phyloP scores from a whole-genome alignment of 2,888 invertebrate species.

The Drosophila diplacantha region DNA sequence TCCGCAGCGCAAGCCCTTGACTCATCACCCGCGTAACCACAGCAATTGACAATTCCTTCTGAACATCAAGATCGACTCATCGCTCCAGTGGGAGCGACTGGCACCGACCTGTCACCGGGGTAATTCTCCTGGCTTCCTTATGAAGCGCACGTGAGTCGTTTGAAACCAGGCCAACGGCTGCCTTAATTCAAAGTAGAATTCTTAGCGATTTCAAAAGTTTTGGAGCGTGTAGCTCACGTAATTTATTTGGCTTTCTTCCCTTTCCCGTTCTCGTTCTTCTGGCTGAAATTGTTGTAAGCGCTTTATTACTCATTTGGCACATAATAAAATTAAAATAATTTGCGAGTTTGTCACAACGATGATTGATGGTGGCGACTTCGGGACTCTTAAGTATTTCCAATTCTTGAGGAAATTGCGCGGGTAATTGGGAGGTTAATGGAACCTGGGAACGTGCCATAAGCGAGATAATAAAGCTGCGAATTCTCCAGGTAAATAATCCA shows the following conservation, averaged over 20 bases:
- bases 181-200: constrained; percentile 12
- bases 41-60: not conserved
- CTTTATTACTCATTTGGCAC: constrained; percentile 48
- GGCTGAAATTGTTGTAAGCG: constrained; percentile 17
- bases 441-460: constrained; percentile 44
- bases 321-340: constrained; percentile 38
- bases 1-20: constrained; percentile 8
- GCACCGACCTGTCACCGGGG: constrained; percentile 5
- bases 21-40: not conserved
- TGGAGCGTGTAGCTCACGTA: constrained; percentile 65
- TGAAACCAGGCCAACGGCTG: constrained; percentile 47
- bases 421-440: constrained; percentile 35
- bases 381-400: constrained; percentile 12
- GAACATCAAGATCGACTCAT: constrained; percentile 13
- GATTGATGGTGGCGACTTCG: constrained; percentile 45
- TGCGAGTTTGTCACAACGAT: constrained; percentile 49
- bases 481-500: constrained; percentile 11
- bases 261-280: constrained; percentile 6
- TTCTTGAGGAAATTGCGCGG: constrained; percentile 35
- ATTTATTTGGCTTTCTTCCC: constrained; percentile 47
- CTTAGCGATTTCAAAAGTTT: constrained; percentile 38
- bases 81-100: constrained; percentile 7
- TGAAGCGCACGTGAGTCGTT: constrained; percentile 35
- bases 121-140: constrained; percentile 26
- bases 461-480: not conserved